Base-by-base conservation (phyloP, 1,140 invertebrate species). In the Rhopalosiphum maidis region DNA sequence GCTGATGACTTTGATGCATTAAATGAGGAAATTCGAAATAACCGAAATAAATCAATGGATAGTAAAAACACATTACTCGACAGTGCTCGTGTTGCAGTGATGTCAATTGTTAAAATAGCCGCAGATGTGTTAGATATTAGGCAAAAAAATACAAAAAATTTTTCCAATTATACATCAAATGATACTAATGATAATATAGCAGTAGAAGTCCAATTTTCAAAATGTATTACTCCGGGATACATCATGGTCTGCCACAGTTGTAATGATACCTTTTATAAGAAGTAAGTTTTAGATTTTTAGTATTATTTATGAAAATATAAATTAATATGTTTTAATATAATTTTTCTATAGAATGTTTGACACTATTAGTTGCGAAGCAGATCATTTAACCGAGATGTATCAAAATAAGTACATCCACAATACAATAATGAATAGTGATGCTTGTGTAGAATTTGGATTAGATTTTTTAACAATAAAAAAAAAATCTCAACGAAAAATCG, bases 81-180 rank as follows among this genome's bases (percentile, higher is more conserved):
- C 82, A 97, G 97, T 68, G 98, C 98, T 3, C 96, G 97, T 92
- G 97, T 98, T 95, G 98, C 97, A 1, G 98, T 98, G 9, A 96
- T 98, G 94, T 97, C 97, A 93, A 98, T 99, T 92, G 97, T 99
- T 11, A 98, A 98, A 94, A 98, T 98, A 95, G 98, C 98, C 1
- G 97, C 97, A 25, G 96, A 98, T 95, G 97, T 97, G 30, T 95
- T 98, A 91, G 97, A 96, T 3, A 97, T 93, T 15, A 93, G 91
- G 30, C 91, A 93, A 55, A 93, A 93, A 21, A 97, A 95, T 60
- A 90, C 37, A 30, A 68, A 68, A 25, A 4, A 90, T 68, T 60
- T 86, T 35, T 86, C 46, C 18, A 89, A 93, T 48, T 15, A 60
- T 88, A 93, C 85, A 51, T 60, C 25, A n/a, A 93, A 85, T 55